Percentiles rank a stretch among this genome's conserved stretches.
These are phyloP conservation scores for Diceros bicornis DNA, from an alignment of 2,797 vertebrate species.

Conservation along the genomic window DNA sequence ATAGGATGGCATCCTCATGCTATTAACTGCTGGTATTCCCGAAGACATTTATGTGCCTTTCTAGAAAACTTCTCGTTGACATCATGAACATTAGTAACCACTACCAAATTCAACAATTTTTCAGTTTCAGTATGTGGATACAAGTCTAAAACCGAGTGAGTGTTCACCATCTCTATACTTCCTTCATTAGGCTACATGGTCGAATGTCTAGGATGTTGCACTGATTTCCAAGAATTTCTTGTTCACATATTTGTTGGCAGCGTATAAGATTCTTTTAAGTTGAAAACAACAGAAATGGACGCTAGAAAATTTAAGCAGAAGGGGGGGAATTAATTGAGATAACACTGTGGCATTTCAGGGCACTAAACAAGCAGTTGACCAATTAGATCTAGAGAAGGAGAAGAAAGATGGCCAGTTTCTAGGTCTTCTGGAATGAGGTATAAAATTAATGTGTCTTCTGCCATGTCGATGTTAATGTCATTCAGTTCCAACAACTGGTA, in stretches of 20 bases:
- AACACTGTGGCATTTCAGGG: background rate
- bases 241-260: background rate
- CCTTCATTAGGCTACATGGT: background rate
- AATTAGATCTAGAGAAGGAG: background rate
- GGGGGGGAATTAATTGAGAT: background rate
- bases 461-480: background rate
- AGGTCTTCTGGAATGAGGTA: background rate
- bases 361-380: background rate
- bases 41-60: slow-evolving; percentile 11
- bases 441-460: background rate
- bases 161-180: background rate
- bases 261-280: background rate
- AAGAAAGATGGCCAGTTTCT: background rate
- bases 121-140: background rate
- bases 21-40: background rate
- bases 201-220: background rate
- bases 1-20: background rate
- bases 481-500: background rate
- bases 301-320: slow-evolving; percentile 9
- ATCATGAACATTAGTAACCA: background rate
- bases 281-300: slow-evolving; percentile 55
- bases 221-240: slow-evolving; percentile 57
- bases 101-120: background rate
- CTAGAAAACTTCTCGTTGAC: background rate
- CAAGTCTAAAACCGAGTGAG: background rate